Base-by-base conservation (phyloP, 1,140 invertebrate genomes). In the Hylyphantes graminicola region DNA sequence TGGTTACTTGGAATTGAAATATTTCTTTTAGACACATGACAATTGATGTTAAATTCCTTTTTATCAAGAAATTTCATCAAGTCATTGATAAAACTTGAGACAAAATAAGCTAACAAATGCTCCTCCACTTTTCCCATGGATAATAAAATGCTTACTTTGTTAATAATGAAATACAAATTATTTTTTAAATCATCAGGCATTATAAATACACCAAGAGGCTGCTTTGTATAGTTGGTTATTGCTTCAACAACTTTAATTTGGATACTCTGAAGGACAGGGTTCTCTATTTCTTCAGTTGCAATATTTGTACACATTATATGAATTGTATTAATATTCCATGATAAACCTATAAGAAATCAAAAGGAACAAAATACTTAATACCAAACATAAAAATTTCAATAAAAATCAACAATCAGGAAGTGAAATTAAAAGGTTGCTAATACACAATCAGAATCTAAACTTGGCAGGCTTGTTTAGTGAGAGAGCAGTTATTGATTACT, bases 91-190 rank as follows among this genome's bases (percentile, higher is more conserved):
- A 70, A 11, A 19, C 54, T 17, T 17, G 51, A 51, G 54, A 70
- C 9, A 74, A 74, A 74, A 35, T 74, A 74, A 59, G 72, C 19
- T 57, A 74, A n/a, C 51, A 59, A 11, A 57, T 15, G 57, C 21
- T 74, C 72, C 15, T 57, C 12, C 11, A 35, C 10, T 2, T 13
- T 19, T 17, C 21, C 57, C 35, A 19, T 12, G 8, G 54, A 57
- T 57, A 74, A 59, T 57, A 19, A 15, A 57, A 19, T 17, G 15
- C 15, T 19, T 35, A 74, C 15, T 35, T 57, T 74, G 17, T 74
- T 55, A 74, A 15, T 57, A 9, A 57, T 7, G n/a, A 51, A 54
- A 53, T 6, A 21, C 2, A 17, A 54, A 53, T 53, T 9, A 70
- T 51, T 15, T 51, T 70, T 9, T 53, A 17, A 12, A 53, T 51